Conservation (phyloP, 2,113 vertebrate species). For the Pogonocichla stellata region DNA sequence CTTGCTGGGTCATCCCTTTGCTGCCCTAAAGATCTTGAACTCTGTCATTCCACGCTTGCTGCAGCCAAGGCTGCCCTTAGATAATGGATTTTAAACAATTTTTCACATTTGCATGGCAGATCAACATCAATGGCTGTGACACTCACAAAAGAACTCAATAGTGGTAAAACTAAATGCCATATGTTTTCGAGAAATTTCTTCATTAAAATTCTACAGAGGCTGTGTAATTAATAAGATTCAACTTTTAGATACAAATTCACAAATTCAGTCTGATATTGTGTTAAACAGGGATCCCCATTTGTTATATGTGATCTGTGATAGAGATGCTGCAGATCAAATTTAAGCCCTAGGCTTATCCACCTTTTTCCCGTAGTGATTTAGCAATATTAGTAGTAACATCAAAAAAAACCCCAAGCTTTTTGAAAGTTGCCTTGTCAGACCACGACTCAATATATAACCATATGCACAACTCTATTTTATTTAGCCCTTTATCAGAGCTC, state of each 20-base stretch:
- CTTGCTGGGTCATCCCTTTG: neutral
- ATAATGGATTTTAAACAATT: neutral
- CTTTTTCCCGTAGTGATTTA: neutral
- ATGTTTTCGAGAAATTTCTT: neutral
- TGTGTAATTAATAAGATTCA: neutral
- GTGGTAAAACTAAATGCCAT: neutral
- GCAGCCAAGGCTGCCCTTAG: neutral
- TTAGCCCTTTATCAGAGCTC: neutral
- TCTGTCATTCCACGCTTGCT: neutral
- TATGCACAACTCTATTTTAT: neutral
- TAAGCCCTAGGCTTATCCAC: neutral
- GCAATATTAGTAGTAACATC: neutral
- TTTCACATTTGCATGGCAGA: neutral
- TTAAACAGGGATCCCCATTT: neutral
- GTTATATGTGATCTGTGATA: neutral
- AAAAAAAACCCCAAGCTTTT: rapidly evolving
- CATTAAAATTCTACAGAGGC: neutral
- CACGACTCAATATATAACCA: neutral
- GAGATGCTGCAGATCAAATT: neutral
- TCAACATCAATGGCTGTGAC: neutral
- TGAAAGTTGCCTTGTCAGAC: neutral
- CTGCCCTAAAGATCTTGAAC: neutral
- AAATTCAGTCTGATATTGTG: neutral
- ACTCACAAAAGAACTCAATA: neutral
- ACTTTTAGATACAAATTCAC: neutral